These are phyloP conservation scores for Trachelus iudaicus DNA, from an alignment of 2,888 invertebrate genomes.

Conservation along the genomic window DNA sequence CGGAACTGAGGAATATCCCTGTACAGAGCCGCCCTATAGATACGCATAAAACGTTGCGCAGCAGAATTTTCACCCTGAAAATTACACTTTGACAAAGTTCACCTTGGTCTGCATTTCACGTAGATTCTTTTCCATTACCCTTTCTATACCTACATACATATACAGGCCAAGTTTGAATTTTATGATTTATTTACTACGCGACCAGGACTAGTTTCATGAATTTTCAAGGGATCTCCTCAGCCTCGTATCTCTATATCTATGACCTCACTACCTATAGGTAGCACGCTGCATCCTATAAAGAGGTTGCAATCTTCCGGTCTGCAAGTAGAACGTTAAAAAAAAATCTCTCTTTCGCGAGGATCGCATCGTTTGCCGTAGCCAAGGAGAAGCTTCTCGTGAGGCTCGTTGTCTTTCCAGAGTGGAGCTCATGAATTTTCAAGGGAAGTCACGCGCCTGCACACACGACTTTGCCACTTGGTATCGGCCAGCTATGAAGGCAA, in stretches of 20 bases:
- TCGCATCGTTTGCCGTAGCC: neutral
- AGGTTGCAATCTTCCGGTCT: neutral
- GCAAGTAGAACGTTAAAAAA: neutral
- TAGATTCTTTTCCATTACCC: neutral
- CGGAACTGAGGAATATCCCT: conserved; percentile 11
- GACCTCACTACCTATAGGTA: neutral
- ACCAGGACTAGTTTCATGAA: neutral
- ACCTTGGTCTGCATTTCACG: neutral
- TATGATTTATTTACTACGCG: neutral
- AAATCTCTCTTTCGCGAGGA: neutral
- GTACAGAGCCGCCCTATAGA: neutral
- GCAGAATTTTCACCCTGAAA: neutral
- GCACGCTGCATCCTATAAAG: neutral
- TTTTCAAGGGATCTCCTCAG: neutral
- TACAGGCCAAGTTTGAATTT: neutral
- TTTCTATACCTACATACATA: neutral
- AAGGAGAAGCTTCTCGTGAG: neutral
- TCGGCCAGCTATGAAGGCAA: neutral
- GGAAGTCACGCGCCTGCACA: neutral
- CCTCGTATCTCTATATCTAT: neutral
- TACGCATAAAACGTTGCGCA: neutral
- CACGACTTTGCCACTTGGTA: neutral
- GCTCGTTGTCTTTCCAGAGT: neutral
- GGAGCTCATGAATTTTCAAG: neutral
- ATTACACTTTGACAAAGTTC: neutral